Base-by-base conservation (phyloP, 2,888 invertebrate genomes). In the Amphipoea oculea region DNA sequence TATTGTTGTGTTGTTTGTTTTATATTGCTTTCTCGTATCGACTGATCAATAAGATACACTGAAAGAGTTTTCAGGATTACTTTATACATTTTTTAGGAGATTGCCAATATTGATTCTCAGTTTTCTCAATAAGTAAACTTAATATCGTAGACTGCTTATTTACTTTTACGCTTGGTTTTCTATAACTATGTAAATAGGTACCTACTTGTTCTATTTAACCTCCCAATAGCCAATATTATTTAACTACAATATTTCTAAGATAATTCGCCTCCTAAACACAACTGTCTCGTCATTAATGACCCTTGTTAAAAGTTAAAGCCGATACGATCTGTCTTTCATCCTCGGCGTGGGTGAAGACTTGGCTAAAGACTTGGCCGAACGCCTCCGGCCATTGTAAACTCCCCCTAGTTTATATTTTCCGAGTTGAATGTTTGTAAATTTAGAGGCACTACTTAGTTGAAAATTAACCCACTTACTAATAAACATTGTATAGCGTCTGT, bases 1-100 rank as follows among this genome's bases (percentile, higher is more conserved):
- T 80, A 87, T 77, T 84, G 84, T 86, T 82, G 79, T 77, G 87
- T 75, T 84, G 73, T 85, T 84, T 84, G 63, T 87, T 84, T 71
- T 74, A 68, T 74, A 54, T 67, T 78, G 60, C 51, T 73, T 60
- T 66, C 69, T 69, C 60, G 40, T 83, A 45, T 60, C 40, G 17
- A 70, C 29, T 69, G n/a, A 70, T 85, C 69, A 69, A 66, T 73
- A 69, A 36, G 51, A 54, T 80, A 73, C 7, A 40, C 1, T 48
- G 68, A 2, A 67, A 62, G 3, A 20, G 4, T 29, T 68, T 51
- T 67, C 29, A 69, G 54, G 54, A 63, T 57, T 20, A n/a, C 48
- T 73, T 45, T 69, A 2, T 45, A 57, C 2, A 40, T 5, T 40
- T 29, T 40, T 65, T 40, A 7, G 14, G 42, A 74, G 36, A 57